Conservation (phyloP, 2,797 vertebrate genomes). For the Lagorchestes hirsutus region DNA sequence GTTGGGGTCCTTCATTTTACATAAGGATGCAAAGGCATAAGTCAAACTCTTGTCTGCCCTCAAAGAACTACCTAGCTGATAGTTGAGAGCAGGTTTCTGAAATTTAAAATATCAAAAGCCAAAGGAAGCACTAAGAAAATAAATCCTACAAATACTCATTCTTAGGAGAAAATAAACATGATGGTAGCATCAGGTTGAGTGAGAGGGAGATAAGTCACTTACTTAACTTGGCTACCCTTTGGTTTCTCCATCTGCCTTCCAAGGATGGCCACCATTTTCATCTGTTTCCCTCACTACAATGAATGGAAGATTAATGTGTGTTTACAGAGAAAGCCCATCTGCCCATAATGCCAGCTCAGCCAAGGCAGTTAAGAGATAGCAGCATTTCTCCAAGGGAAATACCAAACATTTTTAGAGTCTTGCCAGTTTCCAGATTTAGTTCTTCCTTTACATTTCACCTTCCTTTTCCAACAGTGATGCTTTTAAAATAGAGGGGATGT, state of each 20-base stretch:
- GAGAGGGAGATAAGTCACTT: neutral
- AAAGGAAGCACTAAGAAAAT: constrained; percentile 24
- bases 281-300: neutral
- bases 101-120: neutral
- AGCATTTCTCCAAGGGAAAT: neutral
- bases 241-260: constrained; percentile 22
- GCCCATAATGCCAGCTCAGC: neutral
- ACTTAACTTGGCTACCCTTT: constrained; percentile 15
- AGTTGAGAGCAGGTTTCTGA: neutral
- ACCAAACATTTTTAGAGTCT: neutral
- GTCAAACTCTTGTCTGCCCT: neutral
- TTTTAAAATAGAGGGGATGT: neutral
- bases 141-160: neutral
- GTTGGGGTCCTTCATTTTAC: too few species aligned
- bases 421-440: constrained; percentile 2
- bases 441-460: constrained; percentile 1
- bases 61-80: neutral
- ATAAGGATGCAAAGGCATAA: neutral
- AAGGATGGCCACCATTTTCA: constrained; percentile 28
- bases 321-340: constrained; percentile 13
- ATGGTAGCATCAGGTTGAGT: neutral
- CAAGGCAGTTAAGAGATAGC: neutral
- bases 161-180: neutral
- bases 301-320: neutral
- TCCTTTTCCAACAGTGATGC: neutral